These are phyloP conservation scores for Falco rusticolus DNA, from an alignment of 2,797 vertebrate species.

Conservation along the genomic window DNA sequence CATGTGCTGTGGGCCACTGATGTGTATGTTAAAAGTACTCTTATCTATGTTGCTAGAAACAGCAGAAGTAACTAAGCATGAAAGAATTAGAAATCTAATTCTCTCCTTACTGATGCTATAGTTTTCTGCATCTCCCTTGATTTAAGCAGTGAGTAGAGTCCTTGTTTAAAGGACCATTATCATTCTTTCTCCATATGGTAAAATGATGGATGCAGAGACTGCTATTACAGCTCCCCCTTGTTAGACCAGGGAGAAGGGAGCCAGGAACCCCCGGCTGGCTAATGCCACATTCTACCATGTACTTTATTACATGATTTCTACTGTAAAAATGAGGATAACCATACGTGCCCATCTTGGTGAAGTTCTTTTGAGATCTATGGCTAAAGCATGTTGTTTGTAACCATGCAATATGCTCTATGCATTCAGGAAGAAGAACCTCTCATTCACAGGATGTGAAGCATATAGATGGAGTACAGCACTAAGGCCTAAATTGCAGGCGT, in stretches of 20 bases:
- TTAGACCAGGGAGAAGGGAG: not conserved
- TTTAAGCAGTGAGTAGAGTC: not conserved
- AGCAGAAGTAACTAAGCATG: not conserved
- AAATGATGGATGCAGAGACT: not conserved
- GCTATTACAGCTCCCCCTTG: not conserved
- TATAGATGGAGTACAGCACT: not conserved
- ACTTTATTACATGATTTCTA: not conserved
- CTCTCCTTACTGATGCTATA: not conserved
- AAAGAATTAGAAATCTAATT: conserved; percentile 6
- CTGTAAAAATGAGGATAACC: not conserved
- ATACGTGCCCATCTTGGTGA: not conserved
- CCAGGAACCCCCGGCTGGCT: not conserved
- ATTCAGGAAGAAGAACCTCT: not conserved
- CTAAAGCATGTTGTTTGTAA: not conserved
- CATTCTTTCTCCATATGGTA: not conserved
- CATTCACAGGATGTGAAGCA: fast-evolving
- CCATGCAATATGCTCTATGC: not conserved
- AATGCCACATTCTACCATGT: not conserved
- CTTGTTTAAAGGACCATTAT: not conserved
- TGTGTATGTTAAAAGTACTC: not conserved
- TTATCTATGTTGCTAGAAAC: not conserved
- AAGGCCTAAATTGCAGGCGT: not conserved
- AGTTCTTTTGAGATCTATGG: not conserved
- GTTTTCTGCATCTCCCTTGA: not conserved
- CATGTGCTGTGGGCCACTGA: not conserved